Evolutionary conservation across 2,888 invertebrate species (phyloP).

Genomic region (Zhuqinia jingwanae): DNA sequence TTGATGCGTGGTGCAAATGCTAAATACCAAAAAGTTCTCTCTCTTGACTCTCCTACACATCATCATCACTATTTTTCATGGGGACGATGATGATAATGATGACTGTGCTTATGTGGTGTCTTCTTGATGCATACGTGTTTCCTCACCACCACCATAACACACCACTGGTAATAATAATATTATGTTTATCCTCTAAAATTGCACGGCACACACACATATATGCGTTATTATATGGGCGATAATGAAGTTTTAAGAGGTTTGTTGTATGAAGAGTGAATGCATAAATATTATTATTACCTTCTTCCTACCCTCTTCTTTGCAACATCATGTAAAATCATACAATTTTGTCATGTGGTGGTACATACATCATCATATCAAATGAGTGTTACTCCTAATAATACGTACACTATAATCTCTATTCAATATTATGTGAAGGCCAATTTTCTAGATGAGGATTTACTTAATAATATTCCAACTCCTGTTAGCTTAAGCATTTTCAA

Average conservation of each 20-base stretch:
- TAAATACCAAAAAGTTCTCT: conserved; percentile 25
- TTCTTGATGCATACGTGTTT: conserved; percentile 39
- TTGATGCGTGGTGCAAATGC: background rate
- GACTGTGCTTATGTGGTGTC: background rate
- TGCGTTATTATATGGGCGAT: conserved; percentile 41
- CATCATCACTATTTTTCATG: conserved; percentile 35
- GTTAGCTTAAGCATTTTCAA: no score
- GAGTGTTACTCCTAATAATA: background rate
- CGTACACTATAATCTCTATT: background rate
- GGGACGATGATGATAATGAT: background rate
- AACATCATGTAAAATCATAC: conserved; percentile 5
- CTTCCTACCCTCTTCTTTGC: conserved; percentile 26
- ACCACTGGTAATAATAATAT: background rate
- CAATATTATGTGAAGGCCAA: background rate
- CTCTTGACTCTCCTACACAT: conserved; percentile 8
- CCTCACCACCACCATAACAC: conserved; percentile 17
- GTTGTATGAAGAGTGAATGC: conserved; percentile 41
- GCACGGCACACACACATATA: background rate
- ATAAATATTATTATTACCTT: conserved; percentile 39
- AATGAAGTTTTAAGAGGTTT: conserved; percentile 56
- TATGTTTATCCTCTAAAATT: background rate
- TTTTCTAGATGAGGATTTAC: background rate
- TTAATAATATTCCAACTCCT: background rate
- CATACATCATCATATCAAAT: background rate
- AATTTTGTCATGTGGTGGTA: conserved; percentile 22